A percentile compares a stretch with the other conserved stretches of the same genome.
Conservation (phyloP, 2,888 invertebrate species). For the Oegoconia quadripuncta region DNA sequence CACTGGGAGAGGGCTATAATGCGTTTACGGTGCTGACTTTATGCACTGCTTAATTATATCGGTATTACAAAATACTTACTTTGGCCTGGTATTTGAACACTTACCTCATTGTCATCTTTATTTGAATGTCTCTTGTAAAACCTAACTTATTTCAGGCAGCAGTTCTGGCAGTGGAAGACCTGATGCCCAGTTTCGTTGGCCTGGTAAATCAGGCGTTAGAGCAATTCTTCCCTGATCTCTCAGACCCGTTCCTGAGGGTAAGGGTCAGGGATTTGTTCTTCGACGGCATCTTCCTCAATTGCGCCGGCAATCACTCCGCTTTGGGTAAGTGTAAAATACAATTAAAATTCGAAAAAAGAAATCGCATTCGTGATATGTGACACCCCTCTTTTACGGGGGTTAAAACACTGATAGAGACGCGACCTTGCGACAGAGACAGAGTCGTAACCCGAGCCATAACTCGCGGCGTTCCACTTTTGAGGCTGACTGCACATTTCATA, state of each 20-base stretch:
- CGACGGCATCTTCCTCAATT: slow-evolving; percentile 75
- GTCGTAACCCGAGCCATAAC: too few relatives aligned
- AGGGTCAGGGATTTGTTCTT: slow-evolving; percentile 77
- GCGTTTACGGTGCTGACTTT: too few relatives aligned
- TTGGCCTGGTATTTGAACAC: background rate
- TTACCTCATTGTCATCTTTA: slow-evolving; percentile 4
- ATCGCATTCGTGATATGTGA: too few relatives aligned
- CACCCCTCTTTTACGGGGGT: background rate
- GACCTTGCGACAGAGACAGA: too few relatives aligned
- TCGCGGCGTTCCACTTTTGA: background rate
- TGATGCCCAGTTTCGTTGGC: slow-evolving; percentile 60
- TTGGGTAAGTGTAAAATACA: slow-evolving; percentile 48
- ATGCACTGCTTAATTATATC: too few relatives aligned
- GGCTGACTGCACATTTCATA: background rate
- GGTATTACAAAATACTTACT: too few relatives aligned
- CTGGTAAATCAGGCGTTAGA: slow-evolving; percentile 73
- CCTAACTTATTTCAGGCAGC: slow-evolving; percentile 60
- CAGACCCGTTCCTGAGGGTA: slow-evolving; percentile 70
- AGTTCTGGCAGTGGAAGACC: slow-evolving; percentile 53
- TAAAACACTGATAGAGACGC: too few relatives aligned
- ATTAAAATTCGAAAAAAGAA: too few relatives aligned
- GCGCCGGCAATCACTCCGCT: slow-evolving; percentile 59
- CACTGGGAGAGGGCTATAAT: too few relatives aligned
- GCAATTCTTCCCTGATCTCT: slow-evolving; percentile 69
- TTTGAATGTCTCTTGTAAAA: too few relatives aligned